Conservation (phyloP, 2,797 vertebrate species). For the Labroides dimidiatus region DNA sequence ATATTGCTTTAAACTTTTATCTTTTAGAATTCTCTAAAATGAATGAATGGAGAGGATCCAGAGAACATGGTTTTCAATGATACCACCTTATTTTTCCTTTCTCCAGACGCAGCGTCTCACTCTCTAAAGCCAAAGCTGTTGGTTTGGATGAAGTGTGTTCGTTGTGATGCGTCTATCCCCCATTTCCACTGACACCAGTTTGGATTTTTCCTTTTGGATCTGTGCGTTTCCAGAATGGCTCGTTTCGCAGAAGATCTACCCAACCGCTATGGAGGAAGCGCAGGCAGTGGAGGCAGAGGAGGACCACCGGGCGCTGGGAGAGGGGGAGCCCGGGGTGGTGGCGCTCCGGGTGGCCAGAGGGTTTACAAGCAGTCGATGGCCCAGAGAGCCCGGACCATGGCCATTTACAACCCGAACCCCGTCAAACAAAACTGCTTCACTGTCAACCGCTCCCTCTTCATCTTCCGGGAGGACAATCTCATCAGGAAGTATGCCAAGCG, state of each 20-base stretch:
- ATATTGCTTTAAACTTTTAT: slow-evolving; percentile 61
- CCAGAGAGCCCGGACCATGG: slow-evolving; percentile 98
- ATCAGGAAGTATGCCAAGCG: slow-evolving; percentile 99
- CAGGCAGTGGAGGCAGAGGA: slow-evolving; percentile 86
- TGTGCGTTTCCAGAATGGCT: slow-evolving; percentile 92
- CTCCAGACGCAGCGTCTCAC: slow-evolving; percentile 34
- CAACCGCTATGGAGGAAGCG: slow-evolving; percentile 92
- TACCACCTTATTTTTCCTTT: slow-evolving; percentile 37
- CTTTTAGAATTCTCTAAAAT: slow-evolving; percentile 46
- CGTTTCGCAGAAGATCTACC: slow-evolving; percentile 96
- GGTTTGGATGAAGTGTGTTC: slow-evolving; percentile 73
- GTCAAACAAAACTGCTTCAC: slow-evolving; percentile 99
- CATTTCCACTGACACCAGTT: slow-evolving; percentile 82
- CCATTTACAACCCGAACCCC: slow-evolving; percentile 98
- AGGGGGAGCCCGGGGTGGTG: slow-evolving; percentile 86
- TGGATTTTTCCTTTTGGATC: slow-evolving; percentile 88
- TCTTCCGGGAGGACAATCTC: slow-evolving; percentile 98
- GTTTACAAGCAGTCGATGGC: slow-evolving; percentile 99
- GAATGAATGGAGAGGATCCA: slow-evolving; percentile 62
- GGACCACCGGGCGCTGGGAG: slow-evolving; percentile 86
- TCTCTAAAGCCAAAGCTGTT: slow-evolving; percentile 55
- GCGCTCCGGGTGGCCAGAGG: slow-evolving; percentile 90
- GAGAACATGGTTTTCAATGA: slow-evolving; percentile 59
- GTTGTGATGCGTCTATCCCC: slow-evolving; percentile 88
- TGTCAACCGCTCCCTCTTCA: slow-evolving; percentile 98